Evolutionary conservation across 2,113 vertebrate species (phyloP).

Genomic region (Hiodon tergisus): DNA sequence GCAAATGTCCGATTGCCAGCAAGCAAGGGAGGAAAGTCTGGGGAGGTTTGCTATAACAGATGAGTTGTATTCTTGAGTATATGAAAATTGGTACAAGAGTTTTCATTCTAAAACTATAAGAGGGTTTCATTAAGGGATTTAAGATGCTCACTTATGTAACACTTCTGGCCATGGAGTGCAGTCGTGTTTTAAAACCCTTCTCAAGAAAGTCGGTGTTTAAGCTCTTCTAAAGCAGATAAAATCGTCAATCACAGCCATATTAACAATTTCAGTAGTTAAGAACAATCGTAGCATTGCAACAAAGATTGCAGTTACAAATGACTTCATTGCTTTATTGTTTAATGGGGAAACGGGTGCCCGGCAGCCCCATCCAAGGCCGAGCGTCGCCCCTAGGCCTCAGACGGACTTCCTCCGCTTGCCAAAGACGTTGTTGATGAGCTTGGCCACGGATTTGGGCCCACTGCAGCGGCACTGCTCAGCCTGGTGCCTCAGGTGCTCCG

Average conservation of each 20-base stretch:
- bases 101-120: background rate
- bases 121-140: background rate
- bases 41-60: background rate
- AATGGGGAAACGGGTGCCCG: background rate
- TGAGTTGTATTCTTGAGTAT: background rate
- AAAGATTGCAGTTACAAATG: no score
- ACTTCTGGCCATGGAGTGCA: no score
- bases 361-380: background rate
- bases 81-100: no score
- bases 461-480: slow-evolving; percentile 61
- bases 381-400: slow-evolving; percentile 34
- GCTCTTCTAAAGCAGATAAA: no score
- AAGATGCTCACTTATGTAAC: background rate
- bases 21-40: background rate
- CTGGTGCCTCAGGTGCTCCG: slow-evolving; percentile 59
- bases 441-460: slow-evolving; percentile 68
- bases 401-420: slow-evolving; percentile 69
- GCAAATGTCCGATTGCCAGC: background rate
- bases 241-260: no score
- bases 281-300: no score
- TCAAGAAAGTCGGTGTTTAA: no score
- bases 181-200: no score
- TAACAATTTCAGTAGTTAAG: no score
- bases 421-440: slow-evolving; percentile 69
- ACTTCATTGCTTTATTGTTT: no score